A percentile compares a stretch with the other conserved stretches of the same genome.
phyloP scores from a whole-genome alignment of 2,797 vertebrate species.

The Aldrovandia affinis region DNA sequence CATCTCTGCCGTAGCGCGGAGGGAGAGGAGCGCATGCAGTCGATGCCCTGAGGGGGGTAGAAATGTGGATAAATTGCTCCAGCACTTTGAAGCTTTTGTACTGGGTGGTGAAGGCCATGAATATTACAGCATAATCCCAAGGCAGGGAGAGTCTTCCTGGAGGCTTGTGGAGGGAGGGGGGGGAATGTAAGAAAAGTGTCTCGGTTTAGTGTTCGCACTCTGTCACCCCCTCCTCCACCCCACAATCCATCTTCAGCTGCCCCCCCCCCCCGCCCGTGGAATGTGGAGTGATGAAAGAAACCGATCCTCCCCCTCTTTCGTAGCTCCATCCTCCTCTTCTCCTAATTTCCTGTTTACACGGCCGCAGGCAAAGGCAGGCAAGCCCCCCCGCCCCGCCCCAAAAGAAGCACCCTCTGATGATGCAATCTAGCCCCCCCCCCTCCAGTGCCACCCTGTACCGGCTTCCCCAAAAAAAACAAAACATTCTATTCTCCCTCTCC shows the following conservation, averaged over 20 bases:
- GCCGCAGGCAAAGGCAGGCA: background rate
- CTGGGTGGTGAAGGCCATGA: background rate
- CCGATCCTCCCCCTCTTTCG: background rate
- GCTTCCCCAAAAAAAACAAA: background rate
- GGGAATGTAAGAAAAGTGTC: background rate
- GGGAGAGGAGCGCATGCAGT: background rate
- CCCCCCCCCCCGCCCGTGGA: background rate
- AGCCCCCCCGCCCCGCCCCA: no score
- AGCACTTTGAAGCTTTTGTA: background rate
- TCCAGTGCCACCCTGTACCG: background rate
- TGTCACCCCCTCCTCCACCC: rapidly evolving
- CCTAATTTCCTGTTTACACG: background rate
- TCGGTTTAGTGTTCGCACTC: background rate
- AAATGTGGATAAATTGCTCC: background rate
- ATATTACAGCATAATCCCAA: background rate
- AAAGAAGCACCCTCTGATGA: background rate
- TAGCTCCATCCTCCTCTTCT: background rate
- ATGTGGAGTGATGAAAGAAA: background rate
- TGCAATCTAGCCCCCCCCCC: background rate
- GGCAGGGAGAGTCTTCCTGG: background rate
- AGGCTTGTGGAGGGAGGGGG: background rate
- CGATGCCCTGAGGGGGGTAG: background rate
- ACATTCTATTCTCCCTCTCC: background rate
- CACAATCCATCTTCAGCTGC: background rate
- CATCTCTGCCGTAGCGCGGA: constrained; percentile 4